Conservation (phyloP, 2,888 invertebrate species). For the Quadroppia sp. region DNA sequence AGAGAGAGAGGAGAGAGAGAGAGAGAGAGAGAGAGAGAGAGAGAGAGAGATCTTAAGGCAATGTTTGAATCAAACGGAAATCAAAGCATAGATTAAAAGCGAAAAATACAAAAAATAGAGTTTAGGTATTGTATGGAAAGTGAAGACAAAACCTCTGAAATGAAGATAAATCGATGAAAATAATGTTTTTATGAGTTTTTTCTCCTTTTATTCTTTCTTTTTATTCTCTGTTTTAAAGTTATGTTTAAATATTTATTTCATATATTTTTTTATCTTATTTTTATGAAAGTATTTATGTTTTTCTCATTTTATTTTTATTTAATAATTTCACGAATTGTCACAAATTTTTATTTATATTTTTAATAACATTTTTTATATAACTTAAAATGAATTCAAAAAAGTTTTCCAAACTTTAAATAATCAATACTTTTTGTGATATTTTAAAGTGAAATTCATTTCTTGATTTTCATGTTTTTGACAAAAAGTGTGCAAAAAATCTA, state of each 20-base stretch:
- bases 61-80: not conserved
- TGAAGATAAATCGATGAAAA: slow-evolving; percentile 12
- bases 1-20: not conserved
- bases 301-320: not conserved
- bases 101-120: not conserved
- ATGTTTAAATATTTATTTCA: not conserved
- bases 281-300: not conserved
- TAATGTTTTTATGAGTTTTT: not conserved
- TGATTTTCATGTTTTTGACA: not conserved
- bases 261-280: not conserved
- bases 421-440: no score
- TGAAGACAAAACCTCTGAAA: not conserved
- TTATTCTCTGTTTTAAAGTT: no score
- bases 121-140: not conserved
- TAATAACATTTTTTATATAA: not conserved
- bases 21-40: not conserved
- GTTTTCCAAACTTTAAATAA: not conserved
- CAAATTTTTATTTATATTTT: not conserved
- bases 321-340: not conserved
- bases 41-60: not conserved
- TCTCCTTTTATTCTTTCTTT: not conserved
- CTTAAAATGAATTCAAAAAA: not conserved
- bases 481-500: not conserved
- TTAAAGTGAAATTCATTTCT: not conserved
- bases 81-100: slow-evolving; percentile 17